These are phyloP conservation scores for Drosophila pegasa DNA, from an alignment of 2,888 invertebrate species.

Conservation along the genomic window DNA sequence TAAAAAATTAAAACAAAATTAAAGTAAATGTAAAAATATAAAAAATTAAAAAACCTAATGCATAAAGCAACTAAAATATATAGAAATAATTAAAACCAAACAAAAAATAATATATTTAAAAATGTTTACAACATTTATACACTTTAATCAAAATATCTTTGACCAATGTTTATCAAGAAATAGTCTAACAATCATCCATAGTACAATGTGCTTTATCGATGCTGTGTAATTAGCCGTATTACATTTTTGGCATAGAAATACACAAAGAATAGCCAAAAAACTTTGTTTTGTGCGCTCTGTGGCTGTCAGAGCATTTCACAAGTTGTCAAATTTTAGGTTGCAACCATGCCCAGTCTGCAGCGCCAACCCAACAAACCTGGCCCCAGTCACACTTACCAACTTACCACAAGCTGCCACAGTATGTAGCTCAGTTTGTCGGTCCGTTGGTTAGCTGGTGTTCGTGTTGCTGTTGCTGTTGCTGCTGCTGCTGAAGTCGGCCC, in stretches of 20 bases:
- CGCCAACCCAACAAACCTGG: neutral
- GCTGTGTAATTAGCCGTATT: constrained; percentile 78
- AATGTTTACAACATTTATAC: no score
- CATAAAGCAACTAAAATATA: no score
- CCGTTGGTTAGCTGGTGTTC: constrained; percentile 28
- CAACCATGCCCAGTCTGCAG: constrained; percentile 23
- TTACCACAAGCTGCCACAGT: constrained; percentile 58
- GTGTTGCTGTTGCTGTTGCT: constrained; percentile 26
- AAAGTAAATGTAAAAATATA: no score
- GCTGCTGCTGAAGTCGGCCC: constrained; percentile 27
- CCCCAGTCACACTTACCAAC: constrained; percentile 13
- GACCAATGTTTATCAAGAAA: constrained; percentile 22
- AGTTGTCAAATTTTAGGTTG: constrained; percentile 77
- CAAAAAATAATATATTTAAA: no score
- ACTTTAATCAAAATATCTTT: no score
- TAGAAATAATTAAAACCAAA: no score
- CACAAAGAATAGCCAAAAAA: constrained; percentile 70
- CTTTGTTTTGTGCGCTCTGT: constrained; percentile 71
- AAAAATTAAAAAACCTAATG: no score
- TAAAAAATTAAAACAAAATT: no score
- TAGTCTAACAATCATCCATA: constrained; percentile 19
- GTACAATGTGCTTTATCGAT: constrained; percentile 38
- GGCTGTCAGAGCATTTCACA: constrained; percentile 74
- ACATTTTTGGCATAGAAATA: constrained; percentile 75
- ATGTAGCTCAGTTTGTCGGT: constrained; percentile 44